Percentiles rank a stretch among this genome's conserved stretches.
These are phyloP conservation scores for Homarus gammarus DNA, from an alignment of 2,888 invertebrate species.

Conservation along the genomic window DNA sequence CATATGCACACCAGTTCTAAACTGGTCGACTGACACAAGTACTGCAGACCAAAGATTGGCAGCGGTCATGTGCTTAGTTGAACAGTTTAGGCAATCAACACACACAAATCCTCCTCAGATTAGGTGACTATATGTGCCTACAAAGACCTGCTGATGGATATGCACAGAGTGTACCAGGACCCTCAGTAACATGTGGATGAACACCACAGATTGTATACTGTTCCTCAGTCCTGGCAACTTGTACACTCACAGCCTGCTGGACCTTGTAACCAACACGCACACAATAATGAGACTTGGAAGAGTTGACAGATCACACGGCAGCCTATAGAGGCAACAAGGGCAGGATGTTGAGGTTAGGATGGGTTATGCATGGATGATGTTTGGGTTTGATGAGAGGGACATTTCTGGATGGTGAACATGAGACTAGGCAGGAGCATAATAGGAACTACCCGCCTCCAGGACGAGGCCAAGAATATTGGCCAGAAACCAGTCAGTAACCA, in stretches of 20 bases:
- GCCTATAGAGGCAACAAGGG: neutral
- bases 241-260: neutral
- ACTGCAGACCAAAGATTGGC: neutral
- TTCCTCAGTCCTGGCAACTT: no score
- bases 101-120: constrained; percentile 1
- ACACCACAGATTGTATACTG: neutral
- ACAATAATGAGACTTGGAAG: neutral
- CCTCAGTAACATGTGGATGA: neutral
- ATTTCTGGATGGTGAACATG: constrained; percentile 1
- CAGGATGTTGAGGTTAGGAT: neutral
- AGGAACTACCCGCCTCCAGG: constrained; percentile 23
- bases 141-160: neutral
- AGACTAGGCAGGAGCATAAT: constrained; percentile 18
- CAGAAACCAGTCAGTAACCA: neutral
- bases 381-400: neutral
- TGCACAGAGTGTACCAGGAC: neutral
- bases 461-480: neutral
- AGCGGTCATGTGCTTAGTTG: neutral
- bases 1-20: neutral
- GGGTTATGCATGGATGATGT: constrained; percentile 13
- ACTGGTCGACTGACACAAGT: neutral
- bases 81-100: neutral
- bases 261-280: neutral
- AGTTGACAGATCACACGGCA: neutral
- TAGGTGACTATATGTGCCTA: neutral